Base-by-base conservation (phyloP, 2,888 invertebrate species). In the Cerastoderma edule region DNA sequence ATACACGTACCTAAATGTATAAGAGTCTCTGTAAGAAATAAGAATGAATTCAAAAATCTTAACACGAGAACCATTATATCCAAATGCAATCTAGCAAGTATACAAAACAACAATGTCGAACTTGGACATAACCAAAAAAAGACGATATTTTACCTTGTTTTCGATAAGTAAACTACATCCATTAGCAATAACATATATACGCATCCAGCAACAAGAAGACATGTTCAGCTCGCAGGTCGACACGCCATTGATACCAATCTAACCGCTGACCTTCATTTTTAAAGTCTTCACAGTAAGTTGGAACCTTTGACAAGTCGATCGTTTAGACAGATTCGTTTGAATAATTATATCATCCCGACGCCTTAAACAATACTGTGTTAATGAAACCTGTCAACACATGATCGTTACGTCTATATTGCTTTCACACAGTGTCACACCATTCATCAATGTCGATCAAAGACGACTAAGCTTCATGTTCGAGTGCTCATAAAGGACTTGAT, bases 251-350 rank as follows among this genome's bases (percentile, higher is more conserved):
- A 56, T 56, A 28, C 16, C 27, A 30, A 56, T 16, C 10, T 30
- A 32, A 30, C 30, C 28, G 10, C 56, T 27, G 56, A 27, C 2
- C 30, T 27, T 28, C 30, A n/a, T 10, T 56, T 56, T 56, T 60
- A 60, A 60, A 33, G 60, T 32, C 33, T 32, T 57, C 27, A 39
- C 60, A 22, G 13, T 35, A 8, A 22, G 22, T 60, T 32, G 35
- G 33, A 66, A 19, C 53, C 6, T 27, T 50, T 75, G 75, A 66
- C 75, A 75, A 69, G 50, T 66, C 39, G 24, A 24, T 22, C 8
- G 33, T 50, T 6, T 54, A 60, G 78, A 77, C 74, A 78, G 78
- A 50, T 75, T 63, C 50, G 75, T 75, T 73, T 78, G 78, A 78
- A 74, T 78, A 78, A 65, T 64, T 65, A 78, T 74, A 44, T 33